A percentile compares a stretch with the other conserved stretches of the same genome.
Evolutionary conservation across 2,797 vertebrate genomes (phyloP).

Genomic region (Bryconaethiops microstoma): DNA sequence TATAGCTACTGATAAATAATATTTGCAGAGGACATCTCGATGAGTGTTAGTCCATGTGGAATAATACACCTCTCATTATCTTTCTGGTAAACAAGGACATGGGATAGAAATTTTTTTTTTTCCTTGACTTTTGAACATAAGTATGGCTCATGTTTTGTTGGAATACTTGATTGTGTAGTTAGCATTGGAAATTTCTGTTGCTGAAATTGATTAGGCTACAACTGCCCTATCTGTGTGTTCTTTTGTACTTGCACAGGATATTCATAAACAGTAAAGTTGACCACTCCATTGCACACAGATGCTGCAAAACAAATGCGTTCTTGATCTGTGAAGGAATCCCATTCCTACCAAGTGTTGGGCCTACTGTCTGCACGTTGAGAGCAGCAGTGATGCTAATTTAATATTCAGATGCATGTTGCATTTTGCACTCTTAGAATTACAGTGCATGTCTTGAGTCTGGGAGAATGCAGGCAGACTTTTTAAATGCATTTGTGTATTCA

Average conservation of each 20-base stretch:
- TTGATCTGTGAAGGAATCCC: background rate
- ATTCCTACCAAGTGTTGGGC: conserved; percentile 3
- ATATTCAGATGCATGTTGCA: conserved; percentile 44
- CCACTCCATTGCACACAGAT: background rate
- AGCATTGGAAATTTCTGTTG: background rate
- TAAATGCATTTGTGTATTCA: conserved; percentile 61
- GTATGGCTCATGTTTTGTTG: conserved; percentile 13
- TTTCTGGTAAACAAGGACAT: conserved; percentile 39
- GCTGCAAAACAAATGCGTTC: background rate
- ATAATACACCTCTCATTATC: conserved; percentile 55
- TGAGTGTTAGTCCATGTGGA: conserved; percentile 49
- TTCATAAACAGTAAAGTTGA: background rate
- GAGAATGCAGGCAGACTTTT: conserved; percentile 51
- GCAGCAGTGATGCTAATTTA: conserved; percentile 33
- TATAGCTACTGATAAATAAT: conserved; percentile 56
- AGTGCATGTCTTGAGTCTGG: conserved; percentile 37
- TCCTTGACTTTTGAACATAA: background rate
- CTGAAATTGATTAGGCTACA: background rate
- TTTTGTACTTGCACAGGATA: background rate
- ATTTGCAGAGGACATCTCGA: conserved; percentile 51
- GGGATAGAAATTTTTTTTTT: conserved; percentile 27
- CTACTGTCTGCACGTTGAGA: conserved; percentile 26
- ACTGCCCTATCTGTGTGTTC: background rate
- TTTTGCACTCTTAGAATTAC: conserved; percentile 39
- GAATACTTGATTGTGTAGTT: background rate